These are phyloP conservation scores for Pyralis farinalis DNA, from an alignment of 2,888 invertebrate species.

Conservation along the genomic window DNA sequence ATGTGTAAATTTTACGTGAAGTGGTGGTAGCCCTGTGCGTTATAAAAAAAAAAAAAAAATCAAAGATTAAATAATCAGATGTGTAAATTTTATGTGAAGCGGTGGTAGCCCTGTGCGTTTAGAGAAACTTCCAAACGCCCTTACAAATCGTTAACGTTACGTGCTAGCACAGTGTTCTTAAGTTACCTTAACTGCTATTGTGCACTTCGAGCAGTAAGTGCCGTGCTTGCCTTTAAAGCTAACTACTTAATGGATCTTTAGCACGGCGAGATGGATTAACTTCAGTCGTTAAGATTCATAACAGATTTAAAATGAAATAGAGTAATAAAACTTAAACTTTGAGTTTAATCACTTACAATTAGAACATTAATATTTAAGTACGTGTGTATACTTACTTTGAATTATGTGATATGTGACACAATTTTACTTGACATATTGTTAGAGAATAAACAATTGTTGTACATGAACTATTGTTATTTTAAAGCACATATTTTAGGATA, in stretches of 20 bases:
- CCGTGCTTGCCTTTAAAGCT: neutral
- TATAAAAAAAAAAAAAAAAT: no score
- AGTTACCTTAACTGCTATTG: constrained; percentile 17
- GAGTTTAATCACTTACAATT: no score
- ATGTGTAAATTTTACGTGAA: neutral
- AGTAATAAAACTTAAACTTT: neutral
- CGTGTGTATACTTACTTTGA: no score
- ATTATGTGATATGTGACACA: no score
- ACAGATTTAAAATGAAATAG: neutral
- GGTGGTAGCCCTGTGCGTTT: constrained; percentile 3
- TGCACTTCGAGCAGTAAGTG: constrained; percentile 6
- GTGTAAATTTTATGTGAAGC: neutral
- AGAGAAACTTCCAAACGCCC: constrained; percentile 16
- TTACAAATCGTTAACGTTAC: constrained; percentile 16
- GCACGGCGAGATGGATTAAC: neutral
- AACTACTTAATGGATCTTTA: neutral
- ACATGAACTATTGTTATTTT: no score
- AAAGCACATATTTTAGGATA: no score
- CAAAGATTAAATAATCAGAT: neutral
- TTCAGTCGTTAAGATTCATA: neutral
- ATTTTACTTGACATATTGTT: no score
- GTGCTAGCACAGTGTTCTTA: constrained; percentile 16
- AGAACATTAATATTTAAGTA: no score
- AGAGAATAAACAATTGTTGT: no score
- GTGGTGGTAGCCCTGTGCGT: no score